Base-by-base conservation (phyloP, 2,888 invertebrate genomes). In the Steinernema scapterisci region DNA sequence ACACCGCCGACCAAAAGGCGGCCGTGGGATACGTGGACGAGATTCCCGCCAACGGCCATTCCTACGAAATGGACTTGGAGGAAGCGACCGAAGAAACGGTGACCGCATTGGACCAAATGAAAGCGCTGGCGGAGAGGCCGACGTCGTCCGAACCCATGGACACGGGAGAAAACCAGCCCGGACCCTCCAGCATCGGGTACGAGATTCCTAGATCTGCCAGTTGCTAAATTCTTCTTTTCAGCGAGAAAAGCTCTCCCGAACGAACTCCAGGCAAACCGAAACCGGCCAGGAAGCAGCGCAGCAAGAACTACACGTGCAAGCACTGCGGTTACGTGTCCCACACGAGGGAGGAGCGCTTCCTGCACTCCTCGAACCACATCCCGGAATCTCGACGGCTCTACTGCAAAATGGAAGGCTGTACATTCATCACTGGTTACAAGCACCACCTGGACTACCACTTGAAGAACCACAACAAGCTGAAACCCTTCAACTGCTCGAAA, bases 371-470 rank as follows among this genome's bases (percentile, higher is more conserved):
- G n/a, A 76, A 21, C 25, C 51, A 52, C 44, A 51, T 70, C n/a
- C 38, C 75, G 11, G 45, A 45, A 46, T 23, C 19, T 70, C 31
- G 51, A 31, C 44, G 23, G 16, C 70, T 63, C 31, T 16, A 27
- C 27, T 43, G 70, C 46, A 5, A 71, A 23, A 1, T n/a, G 63
- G 31, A 48, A 38, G 38, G 70, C 21, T 97, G 97, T 86, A 93
- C 94, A 0, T 99, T 99, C 86, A 95, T 95, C 1, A 97, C 97
- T 0, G 96, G 96, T 88, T 94, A 94, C 90, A 97, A 97, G 86
- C 97, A 97, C 87, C 97, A 97, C 84, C 89, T 96, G 73, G 96
- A 96, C 88, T 97, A 96, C 86, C 97, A 96, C 88, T 91, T 95
- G 88, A 91, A 94, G 63, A 96, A 95, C 88, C 97, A 97, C 88